Evolutionary conservation across 2,888 invertebrate genomes (phyloP).

Genomic region (Rhagium mordax): DNA sequence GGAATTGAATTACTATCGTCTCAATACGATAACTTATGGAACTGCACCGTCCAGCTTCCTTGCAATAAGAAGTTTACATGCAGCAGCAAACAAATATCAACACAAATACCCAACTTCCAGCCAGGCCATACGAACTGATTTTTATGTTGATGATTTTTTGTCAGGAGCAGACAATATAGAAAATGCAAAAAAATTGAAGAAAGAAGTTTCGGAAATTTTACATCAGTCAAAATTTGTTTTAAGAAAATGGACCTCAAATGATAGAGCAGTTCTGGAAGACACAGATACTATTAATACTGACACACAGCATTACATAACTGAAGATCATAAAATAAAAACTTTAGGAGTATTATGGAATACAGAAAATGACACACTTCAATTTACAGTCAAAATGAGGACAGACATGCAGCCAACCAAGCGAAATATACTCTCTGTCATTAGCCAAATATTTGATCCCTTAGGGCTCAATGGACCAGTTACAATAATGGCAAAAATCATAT

Average conservation of each 20-base stretch:
- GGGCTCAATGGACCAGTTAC: constrained; percentile 35
- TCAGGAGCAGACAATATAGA: constrained; percentile 26
- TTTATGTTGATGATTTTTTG: constrained; percentile 41
- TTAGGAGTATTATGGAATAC: neutral
- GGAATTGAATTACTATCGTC: neutral
- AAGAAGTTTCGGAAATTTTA: constrained; percentile 14
- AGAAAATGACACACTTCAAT: neutral
- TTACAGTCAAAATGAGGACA: neutral
- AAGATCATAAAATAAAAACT: neutral
- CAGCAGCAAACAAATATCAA: constrained; percentile 24
- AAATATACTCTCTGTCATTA: neutral
- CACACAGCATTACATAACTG: neutral
- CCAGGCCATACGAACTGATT: constrained; percentile 27
- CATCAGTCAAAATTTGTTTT: constrained; percentile 10
- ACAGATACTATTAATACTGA: neutral
- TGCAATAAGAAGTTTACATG: constrained; percentile 33
- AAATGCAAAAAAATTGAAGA: neutral
- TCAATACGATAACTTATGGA: constrained; percentile 41
- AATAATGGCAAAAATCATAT: constrained; percentile 35
- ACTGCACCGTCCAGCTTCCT: constrained; percentile 24
- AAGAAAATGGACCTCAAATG: constrained; percentile 23
- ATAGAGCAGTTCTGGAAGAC: neutral
- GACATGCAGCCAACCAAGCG: neutral
- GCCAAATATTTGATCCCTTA: constrained; percentile 29
- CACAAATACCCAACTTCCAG: constrained; percentile 20